A percentile compares a stretch with the other conserved stretches of the same genome.
These are phyloP conservation scores for Sebastes schlegelii DNA, from an alignment of 2,113 vertebrate genomes.

Conservation along the genomic window DNA sequence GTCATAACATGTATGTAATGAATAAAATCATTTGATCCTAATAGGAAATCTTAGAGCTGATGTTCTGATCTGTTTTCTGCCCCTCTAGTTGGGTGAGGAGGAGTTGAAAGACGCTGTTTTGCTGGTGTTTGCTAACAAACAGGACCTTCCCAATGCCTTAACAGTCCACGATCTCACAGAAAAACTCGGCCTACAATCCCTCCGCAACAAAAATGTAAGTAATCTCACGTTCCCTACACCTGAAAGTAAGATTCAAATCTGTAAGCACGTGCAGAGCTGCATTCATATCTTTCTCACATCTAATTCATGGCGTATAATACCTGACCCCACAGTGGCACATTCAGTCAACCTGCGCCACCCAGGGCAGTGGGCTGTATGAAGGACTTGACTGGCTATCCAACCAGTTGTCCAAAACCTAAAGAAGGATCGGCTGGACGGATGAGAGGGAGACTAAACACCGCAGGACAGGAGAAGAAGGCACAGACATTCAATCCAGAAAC, in stretches of 20 bases:
- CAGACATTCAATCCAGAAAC: slow-evolving; percentile 63
- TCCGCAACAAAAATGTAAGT: slow-evolving; percentile 88
- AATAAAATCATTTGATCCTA: not conserved
- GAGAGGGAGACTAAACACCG: slow-evolving; percentile 36
- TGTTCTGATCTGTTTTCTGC: slow-evolving; percentile 16
- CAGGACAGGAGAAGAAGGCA: slow-evolving; percentile 45
- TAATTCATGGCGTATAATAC: not conserved
- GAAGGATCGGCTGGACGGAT: slow-evolving; percentile 17
- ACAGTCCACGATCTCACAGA: slow-evolving; percentile 90
- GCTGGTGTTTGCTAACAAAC: slow-evolving; percentile 95
- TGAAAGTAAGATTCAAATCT: not conserved
- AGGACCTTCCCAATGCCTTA: slow-evolving; percentile 95
- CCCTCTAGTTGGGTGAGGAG: slow-evolving; percentile 87
- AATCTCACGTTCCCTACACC: not conserved
- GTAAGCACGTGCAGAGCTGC: not conserved
- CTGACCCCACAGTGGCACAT: slow-evolving; percentile 88
- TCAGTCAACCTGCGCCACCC: slow-evolving; percentile 91
- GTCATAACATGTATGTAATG: not conserved
- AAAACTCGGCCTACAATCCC: slow-evolving; percentile 86
- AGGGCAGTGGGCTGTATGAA: slow-evolving; percentile 91
- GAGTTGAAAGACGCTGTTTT: slow-evolving; percentile 90
- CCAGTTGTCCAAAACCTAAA: slow-evolving; percentile 87
- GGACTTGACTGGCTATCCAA: slow-evolving; percentile 94
- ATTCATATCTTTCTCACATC: not conserved
- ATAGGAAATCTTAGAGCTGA: not conserved